Percentiles rank a stretch among this genome's conserved stretches.
These are phyloP conservation scores for Aleiodes leptofemur DNA, from an alignment of 2,888 invertebrate genomes.

Conservation along the genomic window DNA sequence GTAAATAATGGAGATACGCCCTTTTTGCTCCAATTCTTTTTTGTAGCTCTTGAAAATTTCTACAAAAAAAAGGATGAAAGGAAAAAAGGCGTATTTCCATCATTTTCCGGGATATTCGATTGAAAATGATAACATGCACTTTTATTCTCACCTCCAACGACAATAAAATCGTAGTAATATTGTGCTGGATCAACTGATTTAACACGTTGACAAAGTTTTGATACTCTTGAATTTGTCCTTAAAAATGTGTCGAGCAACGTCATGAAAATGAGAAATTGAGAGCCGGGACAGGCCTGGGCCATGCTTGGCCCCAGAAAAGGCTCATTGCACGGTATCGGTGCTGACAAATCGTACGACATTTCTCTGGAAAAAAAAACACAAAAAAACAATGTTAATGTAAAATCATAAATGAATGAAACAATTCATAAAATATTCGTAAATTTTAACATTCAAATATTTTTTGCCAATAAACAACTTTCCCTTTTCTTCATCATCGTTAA, in stretches of 20 bases:
- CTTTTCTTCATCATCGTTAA: too few species aligned
- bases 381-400: too few species aligned
- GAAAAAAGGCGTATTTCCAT: too few species aligned
- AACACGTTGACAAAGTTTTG: slow-evolving; percentile 79
- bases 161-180: slow-evolving; percentile 81
- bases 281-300: slow-evolving; percentile 78
- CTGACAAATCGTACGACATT: slow-evolving; percentile 64
- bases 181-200: slow-evolving; percentile 75
- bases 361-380: slow-evolving; percentile 18
- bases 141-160: slow-evolving; percentile 77
- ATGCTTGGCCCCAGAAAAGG: slow-evolving; percentile 79
- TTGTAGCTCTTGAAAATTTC: too few species aligned
- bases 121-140: neutral
- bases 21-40: too few species aligned
- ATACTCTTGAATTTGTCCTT: slow-evolving; percentile 69
- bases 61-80: too few species aligned
- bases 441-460: too few species aligned
- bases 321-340: slow-evolving; percentile 75
- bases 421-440: too few species aligned
- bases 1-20: too few species aligned
- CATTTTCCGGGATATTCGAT: too few species aligned
- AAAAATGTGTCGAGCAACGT: slow-evolving; percentile 80
- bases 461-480: too few species aligned
- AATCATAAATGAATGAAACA: too few species aligned
- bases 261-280: slow-evolving; percentile 82